Evolutionary conservation across 2,888 invertebrate genomes (phyloP), one percentile per base, ranked within the genome.

Genomic region (Phengaris arion): DNA sequence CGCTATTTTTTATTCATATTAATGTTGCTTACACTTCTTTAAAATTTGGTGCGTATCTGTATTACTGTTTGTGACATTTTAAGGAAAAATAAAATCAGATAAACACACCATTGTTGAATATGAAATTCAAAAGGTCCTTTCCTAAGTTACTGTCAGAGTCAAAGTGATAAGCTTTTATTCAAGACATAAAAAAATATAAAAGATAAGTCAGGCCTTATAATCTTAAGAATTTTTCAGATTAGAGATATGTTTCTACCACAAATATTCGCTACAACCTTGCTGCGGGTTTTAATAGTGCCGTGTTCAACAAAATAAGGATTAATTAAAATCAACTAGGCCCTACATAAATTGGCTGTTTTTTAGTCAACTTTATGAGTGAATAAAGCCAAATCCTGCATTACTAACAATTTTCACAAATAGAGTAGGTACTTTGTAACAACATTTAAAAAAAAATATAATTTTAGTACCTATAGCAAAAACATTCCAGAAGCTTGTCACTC

Each of bases 181-280:
- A 13, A 52, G 48, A 72, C 52, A 35, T 72, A 12, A 72, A 54
- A 35, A 52, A 72, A 72, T 64, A 72, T 72, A 72, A 52, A 54
- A 72, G 72, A 72, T 72, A 72, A 72, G 72, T 52, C 10, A 48
- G 15, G 22, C 72, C 52, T 72, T 72, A 72, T 54, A 52, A 54
- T 52, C 52, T 72, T 13, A 35, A 72, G 52, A 72, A 48, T 69
- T 48, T 35, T 22, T 54, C 2, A 54, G 72, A 72, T 35, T 35
- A 3, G 15, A 72, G 72, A 72, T 70, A 70, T 15, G 35, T 72
- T 72, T 51, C 52, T 54, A 8, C 22, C 2, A 35, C 68, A 72
- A 72, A 72, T 52, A 72, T 6, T 15, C 8, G 13, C 48, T 15
- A 15, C 22, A 70, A 54, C 54, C 22, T 35, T 54, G 35, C 12